These are phyloP conservation scores for Strigops habroptila DNA, from an alignment of 2,113 vertebrate genomes.

Conservation along the genomic window DNA sequence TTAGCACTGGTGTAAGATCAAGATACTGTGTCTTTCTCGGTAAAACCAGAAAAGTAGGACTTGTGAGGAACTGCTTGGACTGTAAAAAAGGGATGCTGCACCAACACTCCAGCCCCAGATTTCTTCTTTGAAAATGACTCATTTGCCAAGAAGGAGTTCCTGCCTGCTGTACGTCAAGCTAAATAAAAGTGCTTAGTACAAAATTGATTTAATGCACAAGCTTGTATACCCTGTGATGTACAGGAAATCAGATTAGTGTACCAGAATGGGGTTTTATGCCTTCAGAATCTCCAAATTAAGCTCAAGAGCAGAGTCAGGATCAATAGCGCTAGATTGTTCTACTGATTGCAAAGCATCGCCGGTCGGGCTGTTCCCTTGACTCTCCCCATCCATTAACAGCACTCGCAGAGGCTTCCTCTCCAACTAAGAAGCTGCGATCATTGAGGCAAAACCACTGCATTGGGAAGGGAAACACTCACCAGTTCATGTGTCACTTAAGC, in stretches of 20 bases:
- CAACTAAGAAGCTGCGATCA: accelerated
- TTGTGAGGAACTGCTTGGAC: not conserved
- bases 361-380: accelerated
- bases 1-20: not conserved
- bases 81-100: not conserved
- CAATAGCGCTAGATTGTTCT: not conserved
- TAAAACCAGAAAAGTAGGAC: not conserved
- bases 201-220: not conserved
- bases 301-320: not conserved
- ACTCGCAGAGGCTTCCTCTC: not conserved
- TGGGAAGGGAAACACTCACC: accelerated
- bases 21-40: not conserved
- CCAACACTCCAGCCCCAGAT: not conserved
- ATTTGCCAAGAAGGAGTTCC: not conserved
- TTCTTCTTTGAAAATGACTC: not conserved
- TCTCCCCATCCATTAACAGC: not conserved
- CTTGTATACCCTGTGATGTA: not conserved
- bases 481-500: not conserved
- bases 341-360: not conserved
- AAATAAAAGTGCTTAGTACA: not conserved
- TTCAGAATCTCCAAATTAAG: not conserved
- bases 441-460: not conserved
- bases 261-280: not conserved
- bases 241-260: not conserved
- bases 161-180: not conserved